phyloP scores from a whole-genome alignment of 2,797 vertebrate species.

The Pseudochaenichthys georgianus region DNA sequence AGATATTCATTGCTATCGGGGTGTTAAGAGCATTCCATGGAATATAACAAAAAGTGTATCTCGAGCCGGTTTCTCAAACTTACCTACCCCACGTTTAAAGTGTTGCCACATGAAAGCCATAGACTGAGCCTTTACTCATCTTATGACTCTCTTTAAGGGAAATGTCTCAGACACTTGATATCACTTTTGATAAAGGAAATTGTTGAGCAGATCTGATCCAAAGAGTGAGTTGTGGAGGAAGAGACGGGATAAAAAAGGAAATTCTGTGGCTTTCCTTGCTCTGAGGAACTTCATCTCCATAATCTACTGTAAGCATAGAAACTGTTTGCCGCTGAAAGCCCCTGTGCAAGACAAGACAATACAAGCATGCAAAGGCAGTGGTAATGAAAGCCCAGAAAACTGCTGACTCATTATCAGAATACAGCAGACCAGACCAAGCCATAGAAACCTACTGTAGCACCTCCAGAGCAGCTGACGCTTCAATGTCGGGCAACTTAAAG shows the following conservation, averaged over 20 bases:
- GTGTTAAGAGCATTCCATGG: too few species aligned
- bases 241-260: conserved; percentile 53
- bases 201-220: conserved; percentile 18
- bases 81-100: too few species aligned
- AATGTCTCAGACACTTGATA: conserved; percentile 28
- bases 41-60: too few species aligned
- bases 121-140: background rate
- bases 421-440: background rate
- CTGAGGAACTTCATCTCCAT: conserved; percentile 58
- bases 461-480: conserved; percentile 1
- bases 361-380: conserved; percentile 50
- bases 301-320: conserved; percentile 60
- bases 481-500: background rate
- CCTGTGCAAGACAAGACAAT: conserved; percentile 61
- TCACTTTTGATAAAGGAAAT: conserved; percentile 20
- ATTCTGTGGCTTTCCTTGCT: conserved; percentile 59
- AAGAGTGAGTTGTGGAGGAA: conserved; percentile 15
- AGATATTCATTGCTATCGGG: too few species aligned
- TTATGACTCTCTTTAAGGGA: conserved; percentile 38
- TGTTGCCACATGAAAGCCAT: background rate
- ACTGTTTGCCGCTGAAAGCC: conserved; percentile 60
- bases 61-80: too few species aligned
- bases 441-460: conserved; percentile 10
- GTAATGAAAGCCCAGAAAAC: conserved; percentile 40
- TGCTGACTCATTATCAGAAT: conserved; percentile 66